Base-by-base conservation (phyloP, 1,140 invertebrate species). In the Hestina assimilis region DNA sequence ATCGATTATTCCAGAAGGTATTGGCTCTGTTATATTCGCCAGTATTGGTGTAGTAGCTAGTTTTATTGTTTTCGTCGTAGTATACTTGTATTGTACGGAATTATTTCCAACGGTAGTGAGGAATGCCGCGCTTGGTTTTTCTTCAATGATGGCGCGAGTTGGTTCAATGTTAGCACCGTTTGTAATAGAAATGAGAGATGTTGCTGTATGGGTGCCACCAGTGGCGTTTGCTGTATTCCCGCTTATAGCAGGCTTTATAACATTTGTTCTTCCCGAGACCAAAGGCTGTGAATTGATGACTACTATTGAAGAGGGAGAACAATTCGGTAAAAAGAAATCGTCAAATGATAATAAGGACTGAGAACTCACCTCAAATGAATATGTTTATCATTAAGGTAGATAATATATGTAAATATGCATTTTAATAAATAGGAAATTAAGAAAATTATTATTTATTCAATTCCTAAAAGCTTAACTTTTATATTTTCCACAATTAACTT, bases 221-320 rank as follows among this genome's bases (percentile, higher is more conserved):
- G 66, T 93, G 0, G 89, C 92, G 21, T 95, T 95, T 83, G 94
- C 93, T 3, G 63, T 91, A 2, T 62, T 93, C 6, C 91, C 94
- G 3, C 63, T 94, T 1, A 67, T 93, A 11, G 93, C 92, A 21
- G 92, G 91, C 6, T 63, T 89, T 12, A 79, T 94, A n/a, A 92
- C 93, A 24, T 72, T 94, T 3, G 68, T 93, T 14, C 85, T 96
- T 38, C 94, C 94, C 0, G 94, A 96, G 90, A 96, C 95, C 0
- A 89, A 92, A 46, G 92, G 93, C 7, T 90, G 89, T 63, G 91
- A 92, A 35, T 72, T 96, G 28, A 94, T 95, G 19, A 94, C 95
- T 58, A 95, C 94, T 0, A 84, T 95, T 23, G 92, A 94, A 72
- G 94, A 95, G 66, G 94, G 93, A 26, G 94, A 95, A 85, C 88